These are phyloP conservation scores for Meiosimyza platycephala DNA, from an alignment of 2,888 invertebrate species.

Conservation along the genomic window DNA sequence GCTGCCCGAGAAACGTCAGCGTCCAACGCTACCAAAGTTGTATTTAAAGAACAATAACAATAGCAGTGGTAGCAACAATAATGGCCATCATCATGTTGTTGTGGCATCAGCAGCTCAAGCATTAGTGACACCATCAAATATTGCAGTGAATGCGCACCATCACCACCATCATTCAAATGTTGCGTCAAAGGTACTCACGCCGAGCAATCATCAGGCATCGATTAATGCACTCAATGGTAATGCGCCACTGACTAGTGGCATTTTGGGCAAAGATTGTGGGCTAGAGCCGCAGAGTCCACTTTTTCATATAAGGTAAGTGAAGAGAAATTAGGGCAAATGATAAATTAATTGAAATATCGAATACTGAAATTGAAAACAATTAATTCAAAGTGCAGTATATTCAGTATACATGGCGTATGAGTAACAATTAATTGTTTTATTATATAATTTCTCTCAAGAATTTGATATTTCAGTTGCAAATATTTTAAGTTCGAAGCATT, in stretches of 20 bases:
- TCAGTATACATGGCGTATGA: no score
- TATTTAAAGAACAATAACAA: constrained; percentile 74
- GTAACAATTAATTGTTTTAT: no score
- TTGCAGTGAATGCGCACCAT: constrained; percentile 50
- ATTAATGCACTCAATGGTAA: constrained; percentile 74
- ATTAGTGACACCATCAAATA: constrained; percentile 50
- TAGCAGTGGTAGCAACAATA: constrained; percentile 59
- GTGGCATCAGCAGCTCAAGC: constrained; percentile 46
- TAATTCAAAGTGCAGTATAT: no score
- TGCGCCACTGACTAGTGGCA: constrained; percentile 69
- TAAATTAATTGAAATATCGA: constrained; percentile 5
- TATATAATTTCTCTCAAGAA: no score
- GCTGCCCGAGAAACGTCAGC: constrained; percentile 80
- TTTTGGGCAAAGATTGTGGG: constrained; percentile 60
- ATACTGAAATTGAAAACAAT: no score
- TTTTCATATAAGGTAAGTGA: constrained; percentile 66
- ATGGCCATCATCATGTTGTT: constrained; percentile 41
- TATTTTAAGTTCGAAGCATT: no score
- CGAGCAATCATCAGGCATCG: constrained; percentile 59
- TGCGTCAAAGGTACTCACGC: constrained; percentile 58
- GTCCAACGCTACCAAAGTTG: constrained; percentile 79
- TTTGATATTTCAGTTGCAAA: no score
- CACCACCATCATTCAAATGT: constrained; percentile 47
- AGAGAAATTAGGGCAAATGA: not conserved
- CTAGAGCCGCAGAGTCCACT: constrained; percentile 67